Evolutionary conservation across 2,888 invertebrate genomes (phyloP).

Genomic region (Tipula confusa): DNA sequence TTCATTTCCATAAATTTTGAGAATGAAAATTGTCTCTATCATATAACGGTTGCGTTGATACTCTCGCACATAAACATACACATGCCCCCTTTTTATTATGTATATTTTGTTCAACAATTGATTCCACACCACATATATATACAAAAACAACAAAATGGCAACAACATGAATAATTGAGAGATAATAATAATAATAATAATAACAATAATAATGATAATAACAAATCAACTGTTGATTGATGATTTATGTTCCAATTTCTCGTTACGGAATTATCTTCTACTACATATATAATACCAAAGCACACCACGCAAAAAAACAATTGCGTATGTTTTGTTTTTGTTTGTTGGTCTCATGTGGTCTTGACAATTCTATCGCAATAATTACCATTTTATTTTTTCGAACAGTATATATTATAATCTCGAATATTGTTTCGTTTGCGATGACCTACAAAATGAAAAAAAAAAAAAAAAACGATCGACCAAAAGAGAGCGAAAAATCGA

Average conservation of each 20-base stretch:
- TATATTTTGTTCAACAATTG: not conserved
- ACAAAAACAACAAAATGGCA: not conserved
- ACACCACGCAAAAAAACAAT: no score
- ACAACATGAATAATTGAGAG: constrained; percentile 6
- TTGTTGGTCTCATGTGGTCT: not conserved
- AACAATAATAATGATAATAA: no score
- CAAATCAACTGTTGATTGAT: constrained; percentile 20
- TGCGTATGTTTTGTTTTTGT: not conserved
- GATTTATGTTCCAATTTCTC: not conserved
- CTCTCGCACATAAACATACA: not conserved
- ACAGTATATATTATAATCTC: not conserved
- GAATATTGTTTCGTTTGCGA: not conserved
- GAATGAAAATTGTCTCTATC: not conserved
- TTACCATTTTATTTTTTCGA: not conserved
- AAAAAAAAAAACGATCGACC: not conserved
- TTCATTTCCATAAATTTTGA: not conserved
- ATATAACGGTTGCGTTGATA: not conserved
- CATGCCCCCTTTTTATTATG: no score
- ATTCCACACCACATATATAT: no score
- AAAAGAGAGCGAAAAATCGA: not conserved
- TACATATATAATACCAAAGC: not conserved
- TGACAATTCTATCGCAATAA: not conserved
- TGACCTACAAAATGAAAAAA: not conserved
- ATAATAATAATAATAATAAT: not conserved
- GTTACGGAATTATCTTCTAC: not conserved